Evolutionary conservation across 2,113 vertebrate species (phyloP).

Genomic region (Gorsachius goisagi): DNA sequence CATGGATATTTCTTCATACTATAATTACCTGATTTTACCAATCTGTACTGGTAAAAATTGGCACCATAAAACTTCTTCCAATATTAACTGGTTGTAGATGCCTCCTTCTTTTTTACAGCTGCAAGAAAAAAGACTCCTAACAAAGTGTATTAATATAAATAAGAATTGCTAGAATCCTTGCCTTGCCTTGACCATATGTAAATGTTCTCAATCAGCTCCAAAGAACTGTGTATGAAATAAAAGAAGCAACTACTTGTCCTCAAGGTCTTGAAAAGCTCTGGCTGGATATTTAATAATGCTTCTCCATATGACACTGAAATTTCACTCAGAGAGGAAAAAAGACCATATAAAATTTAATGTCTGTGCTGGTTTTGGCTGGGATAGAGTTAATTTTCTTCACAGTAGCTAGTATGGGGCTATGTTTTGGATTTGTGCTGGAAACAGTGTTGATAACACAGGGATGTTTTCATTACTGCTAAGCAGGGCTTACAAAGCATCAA

Average conservation of each 20-base stretch:
- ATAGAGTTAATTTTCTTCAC: too few relatives aligned
- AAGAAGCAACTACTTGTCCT: neutral
- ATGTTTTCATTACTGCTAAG: too few relatives aligned
- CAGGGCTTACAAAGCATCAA: too few relatives aligned
- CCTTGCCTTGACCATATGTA: neutral
- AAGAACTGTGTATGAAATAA: neutral
- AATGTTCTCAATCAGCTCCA: neutral
- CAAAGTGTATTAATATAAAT: neutral
- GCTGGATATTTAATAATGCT: neutral
- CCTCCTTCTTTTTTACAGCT: neutral
- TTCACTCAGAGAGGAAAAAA: neutral
- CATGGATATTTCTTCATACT: neutral
- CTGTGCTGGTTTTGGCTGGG: too few relatives aligned
- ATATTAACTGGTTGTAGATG: neutral
- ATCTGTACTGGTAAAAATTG: neutral
- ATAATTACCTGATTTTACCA: neutral
- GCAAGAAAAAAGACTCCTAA: neutral
- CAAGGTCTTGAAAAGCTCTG: neutral
- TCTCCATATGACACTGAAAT: neutral
- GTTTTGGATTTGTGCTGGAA: too few relatives aligned
- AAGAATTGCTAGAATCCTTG: neutral
- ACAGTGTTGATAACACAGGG: too few relatives aligned
- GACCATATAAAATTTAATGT: neutral
- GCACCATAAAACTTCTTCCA: neutral
- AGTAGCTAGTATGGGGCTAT: too few relatives aligned